phyloP scores from a whole-genome alignment of 2,113 vertebrate genomes.

The Regulus satrapa region DNA sequence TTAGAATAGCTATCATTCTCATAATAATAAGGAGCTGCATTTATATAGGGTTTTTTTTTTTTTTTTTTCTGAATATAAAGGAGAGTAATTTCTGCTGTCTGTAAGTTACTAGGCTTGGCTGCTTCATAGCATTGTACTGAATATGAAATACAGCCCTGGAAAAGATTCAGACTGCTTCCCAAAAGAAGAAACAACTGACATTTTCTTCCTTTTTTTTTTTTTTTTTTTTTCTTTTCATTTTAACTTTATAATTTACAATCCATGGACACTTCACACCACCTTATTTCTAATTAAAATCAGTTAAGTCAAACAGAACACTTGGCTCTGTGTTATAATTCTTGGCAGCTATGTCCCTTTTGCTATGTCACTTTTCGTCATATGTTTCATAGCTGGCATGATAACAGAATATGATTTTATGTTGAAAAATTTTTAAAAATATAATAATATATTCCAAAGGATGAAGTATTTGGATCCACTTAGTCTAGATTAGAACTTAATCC shows the following conservation, averaged over 20 bases:
- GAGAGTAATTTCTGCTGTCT: constrained; percentile 44
- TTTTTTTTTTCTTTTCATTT: background rate
- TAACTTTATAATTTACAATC: background rate
- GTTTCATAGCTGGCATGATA: background rate
- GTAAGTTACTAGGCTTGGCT: constrained; percentile 23
- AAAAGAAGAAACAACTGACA: background rate
- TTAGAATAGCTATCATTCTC: constrained; percentile 29
- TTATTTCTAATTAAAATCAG: constrained; percentile 9
- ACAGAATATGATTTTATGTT: background rate
- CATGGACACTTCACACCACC: background rate
- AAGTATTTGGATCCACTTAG: background rate
- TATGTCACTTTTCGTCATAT: background rate
- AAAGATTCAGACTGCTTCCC: constrained; percentile 1
- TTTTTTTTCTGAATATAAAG: background rate
- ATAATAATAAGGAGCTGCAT: constrained; percentile 22
- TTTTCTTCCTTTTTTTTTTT: background rate
- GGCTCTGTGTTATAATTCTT: background rate
- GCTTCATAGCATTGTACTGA: background rate
- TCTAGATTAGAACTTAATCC: background rate
- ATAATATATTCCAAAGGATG: background rate
- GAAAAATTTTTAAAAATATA: background rate
- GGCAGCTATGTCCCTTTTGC: background rate
- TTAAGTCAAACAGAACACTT: background rate
- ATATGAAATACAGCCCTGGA: constrained; percentile 20
- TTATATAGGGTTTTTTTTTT: constrained; percentile 47